These are phyloP conservation scores for Cydia amplana DNA, from an alignment of 1,140 invertebrate species.

Conservation along the genomic window DNA sequence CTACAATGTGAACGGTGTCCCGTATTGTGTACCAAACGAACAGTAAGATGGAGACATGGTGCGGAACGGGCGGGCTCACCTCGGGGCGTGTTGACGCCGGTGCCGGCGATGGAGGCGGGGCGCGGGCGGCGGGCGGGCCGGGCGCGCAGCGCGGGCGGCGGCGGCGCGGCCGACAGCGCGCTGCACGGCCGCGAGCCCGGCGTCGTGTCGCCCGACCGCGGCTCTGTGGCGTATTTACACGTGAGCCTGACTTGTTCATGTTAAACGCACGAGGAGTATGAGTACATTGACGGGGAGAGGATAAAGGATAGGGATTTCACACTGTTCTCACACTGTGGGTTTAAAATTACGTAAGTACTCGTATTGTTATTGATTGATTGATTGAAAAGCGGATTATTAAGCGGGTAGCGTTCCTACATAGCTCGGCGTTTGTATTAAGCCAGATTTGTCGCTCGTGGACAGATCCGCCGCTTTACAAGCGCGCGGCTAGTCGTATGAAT, in stretches of 20 bases:
- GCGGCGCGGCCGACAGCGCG: slow-evolving; percentile 82
- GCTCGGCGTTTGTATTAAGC: no score
- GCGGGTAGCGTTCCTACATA: no score
- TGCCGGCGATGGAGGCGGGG: slow-evolving; percentile 92
- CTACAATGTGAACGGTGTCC: not conserved
- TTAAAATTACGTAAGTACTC: no score
- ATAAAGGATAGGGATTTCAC: not conserved
- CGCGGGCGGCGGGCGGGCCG: slow-evolving; percentile 84
- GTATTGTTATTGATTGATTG: no score
- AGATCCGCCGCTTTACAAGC: no score
- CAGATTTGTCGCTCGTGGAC: no score
- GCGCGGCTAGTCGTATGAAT: no score
- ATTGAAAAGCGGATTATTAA: no score
- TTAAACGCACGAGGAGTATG: not conserved
- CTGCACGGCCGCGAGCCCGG: slow-evolving; percentile 90
- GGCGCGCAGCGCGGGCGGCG: slow-evolving; percentile 66
- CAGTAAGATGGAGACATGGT: not conserved
- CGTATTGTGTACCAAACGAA: not conserved
- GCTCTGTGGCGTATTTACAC: slow-evolving; percentile 39
- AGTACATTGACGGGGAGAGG: not conserved
- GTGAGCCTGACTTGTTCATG: slow-evolving; percentile 22
- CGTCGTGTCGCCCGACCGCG: slow-evolving; percentile 85
- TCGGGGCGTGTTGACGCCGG: slow-evolving; percentile 84
- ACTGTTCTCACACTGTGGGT: not conserved
- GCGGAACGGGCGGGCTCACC: slow-evolving; percentile 43